Conservation (phyloP, 2,113 vertebrate genomes). For the Typhlomys cinereus region DNA sequence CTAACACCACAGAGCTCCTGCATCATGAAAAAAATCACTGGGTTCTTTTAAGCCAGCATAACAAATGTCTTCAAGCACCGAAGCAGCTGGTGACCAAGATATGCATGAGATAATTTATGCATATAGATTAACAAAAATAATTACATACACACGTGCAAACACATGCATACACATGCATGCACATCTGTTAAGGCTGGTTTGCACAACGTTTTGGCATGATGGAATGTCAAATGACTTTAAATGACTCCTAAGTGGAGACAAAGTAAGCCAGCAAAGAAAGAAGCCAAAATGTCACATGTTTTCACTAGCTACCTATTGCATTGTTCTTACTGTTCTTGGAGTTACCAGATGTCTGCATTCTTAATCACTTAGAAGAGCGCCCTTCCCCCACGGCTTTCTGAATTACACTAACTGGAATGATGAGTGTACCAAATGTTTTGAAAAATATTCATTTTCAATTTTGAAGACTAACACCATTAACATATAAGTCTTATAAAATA, state of each 20-base stretch:
- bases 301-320: background rate
- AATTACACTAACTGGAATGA: slow-evolving; percentile 9
- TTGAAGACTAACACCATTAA: slow-evolving; percentile 43
- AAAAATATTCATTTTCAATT: slow-evolving; percentile 57
- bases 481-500: slow-evolving; percentile 75
- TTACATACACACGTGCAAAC: background rate
- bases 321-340: background rate
- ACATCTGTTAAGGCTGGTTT: slow-evolving; percentile 23
- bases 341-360: background rate
- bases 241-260: background rate
- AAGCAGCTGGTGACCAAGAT: background rate
- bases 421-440: slow-evolving; percentile 43
- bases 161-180: background rate
- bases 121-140: slow-evolving; percentile 15
- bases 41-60: background rate
- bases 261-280: slow-evolving; percentile 35
- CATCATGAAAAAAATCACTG: background rate
- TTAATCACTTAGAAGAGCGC: background rate
- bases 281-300: background rate
- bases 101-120: background rate
- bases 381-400: background rate
- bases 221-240: background rate
- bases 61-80: background rate
- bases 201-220: slow-evolving; percentile 9
- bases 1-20: background rate